Evolutionary conservation across 2,113 vertebrate genomes (phyloP), one percentile per base, ranked within the genome.

Genomic region (Dendrocopos noguchii): DNA sequence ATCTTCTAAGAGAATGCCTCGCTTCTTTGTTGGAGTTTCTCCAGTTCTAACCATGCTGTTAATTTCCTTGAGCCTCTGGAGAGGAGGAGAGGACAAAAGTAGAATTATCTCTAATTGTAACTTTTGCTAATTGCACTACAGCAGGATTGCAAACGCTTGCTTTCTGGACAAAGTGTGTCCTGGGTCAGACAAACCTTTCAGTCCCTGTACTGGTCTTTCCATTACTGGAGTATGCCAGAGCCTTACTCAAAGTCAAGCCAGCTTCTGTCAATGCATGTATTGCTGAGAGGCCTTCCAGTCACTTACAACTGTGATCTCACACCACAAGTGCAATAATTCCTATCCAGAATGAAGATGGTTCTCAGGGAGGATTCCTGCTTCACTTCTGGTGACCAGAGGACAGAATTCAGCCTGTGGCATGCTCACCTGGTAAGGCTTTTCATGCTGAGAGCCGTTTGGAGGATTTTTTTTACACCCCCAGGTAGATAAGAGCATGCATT

Each of bases 31-130:
- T 7, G 99, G 99, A 0, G 98, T 99, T 93, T 99, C 99, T 63
- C 99, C 99, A 10, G 98, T 99, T 88, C 98, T 97, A 76, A 99
- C 98, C 99, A 99, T 99, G 80, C 98, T 98, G 98, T 99, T 99
- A 74, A 99, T 99, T 94, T 99, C 99, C 87, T 97, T 98, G 86
- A 99, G 97, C 77, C 98, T 98, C 99, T 99, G 96, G 5, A 71
- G 10, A 56, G 14, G 12, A 29, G 12, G 2, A 8, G 14, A 12
- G 1, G 11, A n/a, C 8, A 10, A 14, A 50, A 44, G 7, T 1
- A 27, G 29, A n/a, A 60, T 87, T 63, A 19, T 7, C 16, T 60
- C 28, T 66, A 9, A 1, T 44, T 61, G 1, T 14, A 72, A 13
- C 28, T 36, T 28, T 0, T 59, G 6, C 10, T 50, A n/a, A 27